These are phyloP conservation scores for Porites divaricata DNA, from an alignment of 92 coral and sea anemone species.

Conservation along the genomic window DNA sequence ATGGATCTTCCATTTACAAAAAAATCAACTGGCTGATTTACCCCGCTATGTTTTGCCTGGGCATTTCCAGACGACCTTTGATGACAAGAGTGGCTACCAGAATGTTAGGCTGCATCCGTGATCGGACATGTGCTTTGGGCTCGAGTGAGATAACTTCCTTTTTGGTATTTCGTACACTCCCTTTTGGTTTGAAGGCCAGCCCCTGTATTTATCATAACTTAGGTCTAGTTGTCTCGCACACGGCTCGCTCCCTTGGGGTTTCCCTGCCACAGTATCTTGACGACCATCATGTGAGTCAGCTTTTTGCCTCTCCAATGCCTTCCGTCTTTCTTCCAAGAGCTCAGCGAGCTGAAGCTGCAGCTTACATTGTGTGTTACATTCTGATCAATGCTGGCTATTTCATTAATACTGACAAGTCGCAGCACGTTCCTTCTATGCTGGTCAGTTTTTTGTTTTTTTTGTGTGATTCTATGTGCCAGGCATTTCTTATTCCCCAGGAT, in stretches of 20 bases:
- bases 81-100: not conserved
- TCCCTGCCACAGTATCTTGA: slow-evolving; percentile 25
- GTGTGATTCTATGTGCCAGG: slow-evolving; percentile 10
- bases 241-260: slow-evolving; percentile 18
- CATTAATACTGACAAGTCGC: slow-evolving; percentile 18
- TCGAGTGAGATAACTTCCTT: not conserved
- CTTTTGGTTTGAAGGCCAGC: not conserved
- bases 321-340: slow-evolving; percentile 9
- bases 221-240: not conserved
- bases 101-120: not conserved
- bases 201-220: not conserved
- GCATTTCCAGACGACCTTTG: not conserved
- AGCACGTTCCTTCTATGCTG: not conserved
- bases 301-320: slow-evolving; percentile 5
- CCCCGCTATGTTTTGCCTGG: slow-evolving; percentile 11
- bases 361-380: slow-evolving; percentile 48
- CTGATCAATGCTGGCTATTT: slow-evolving; percentile 45
- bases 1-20: not conserved
- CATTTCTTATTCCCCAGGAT: slow-evolving; percentile 31
- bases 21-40: not conserved
- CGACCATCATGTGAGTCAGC: not conserved
- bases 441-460: slow-evolving; percentile 15
- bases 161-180: not conserved
- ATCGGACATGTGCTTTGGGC: not conserved
- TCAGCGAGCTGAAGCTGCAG: slow-evolving; percentile 28